These are phyloP conservation scores for Zelostemma sp. DNA, from an alignment of 1,140 invertebrate species.

Conservation along the genomic window DNA sequence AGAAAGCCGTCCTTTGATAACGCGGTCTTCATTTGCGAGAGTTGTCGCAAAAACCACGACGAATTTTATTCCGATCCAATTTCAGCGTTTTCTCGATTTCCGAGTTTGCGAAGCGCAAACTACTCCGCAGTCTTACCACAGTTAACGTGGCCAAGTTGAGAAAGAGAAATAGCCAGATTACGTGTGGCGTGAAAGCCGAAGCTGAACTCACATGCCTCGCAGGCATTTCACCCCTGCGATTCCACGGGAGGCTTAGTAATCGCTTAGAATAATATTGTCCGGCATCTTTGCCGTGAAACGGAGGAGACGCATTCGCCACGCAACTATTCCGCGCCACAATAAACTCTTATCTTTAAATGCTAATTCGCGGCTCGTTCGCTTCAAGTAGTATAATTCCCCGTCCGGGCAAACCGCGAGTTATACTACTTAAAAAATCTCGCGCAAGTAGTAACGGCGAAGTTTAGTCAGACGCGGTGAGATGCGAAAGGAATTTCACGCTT, in stretches of 20 bases:
- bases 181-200: constrained; percentile 15
- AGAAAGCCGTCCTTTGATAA: neutral
- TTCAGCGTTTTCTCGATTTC: neutral
- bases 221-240: neutral
- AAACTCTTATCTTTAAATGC: no score
- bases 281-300: neutral
- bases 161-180: constrained; percentile 49
- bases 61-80: neutral
- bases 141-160: constrained; percentile 17
- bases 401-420: no score
- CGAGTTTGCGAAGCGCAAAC: neutral
- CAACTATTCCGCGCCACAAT: neutral
- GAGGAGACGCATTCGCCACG: neutral
- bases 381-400: no score
- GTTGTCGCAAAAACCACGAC: no score
- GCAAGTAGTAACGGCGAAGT: no score
- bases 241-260: neutral
- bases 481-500: no score
- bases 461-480: no score
- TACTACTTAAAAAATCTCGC: no score
- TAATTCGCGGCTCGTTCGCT: no score
- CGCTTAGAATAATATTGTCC: neutral
- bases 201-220: neutral
- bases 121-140: constrained; percentile 6
- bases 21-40: neutral